A percentile compares a stretch with the other conserved stretches of the same genome.
Conservation (phyloP, 2,113 vertebrate species). For the Syrrhaptes paradoxus region DNA sequence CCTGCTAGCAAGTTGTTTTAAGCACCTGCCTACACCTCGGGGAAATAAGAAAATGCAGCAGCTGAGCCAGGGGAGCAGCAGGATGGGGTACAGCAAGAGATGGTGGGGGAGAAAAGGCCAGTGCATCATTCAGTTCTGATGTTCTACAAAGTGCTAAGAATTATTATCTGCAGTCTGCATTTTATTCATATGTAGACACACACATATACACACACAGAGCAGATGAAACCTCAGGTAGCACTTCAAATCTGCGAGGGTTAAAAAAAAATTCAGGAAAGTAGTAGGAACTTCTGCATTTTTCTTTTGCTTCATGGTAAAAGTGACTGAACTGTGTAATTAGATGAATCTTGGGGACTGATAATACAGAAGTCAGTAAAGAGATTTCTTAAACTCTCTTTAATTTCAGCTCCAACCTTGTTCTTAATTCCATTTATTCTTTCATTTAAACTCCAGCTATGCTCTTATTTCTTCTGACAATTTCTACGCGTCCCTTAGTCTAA, state of each 20-base stretch:
- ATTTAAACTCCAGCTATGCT: neutral
- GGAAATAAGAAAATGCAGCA: neutral
- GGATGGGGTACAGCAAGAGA: neutral
- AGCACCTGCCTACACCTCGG: neutral
- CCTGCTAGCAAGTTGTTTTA: neutral
- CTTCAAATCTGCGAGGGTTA: neutral
- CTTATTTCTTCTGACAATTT: neutral
- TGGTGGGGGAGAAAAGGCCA: neutral
- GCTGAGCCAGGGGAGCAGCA: neutral
- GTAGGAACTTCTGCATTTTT: neutral
- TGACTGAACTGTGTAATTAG: neutral
- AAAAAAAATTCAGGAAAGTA: neutral
- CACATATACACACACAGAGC: fast-evolving
- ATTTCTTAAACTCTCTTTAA: neutral
- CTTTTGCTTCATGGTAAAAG: neutral
- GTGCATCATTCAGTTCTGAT: neutral
- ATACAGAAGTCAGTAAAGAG: neutral
- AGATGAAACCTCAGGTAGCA: neutral
- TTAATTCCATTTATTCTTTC: neutral
- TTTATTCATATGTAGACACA: neutral
- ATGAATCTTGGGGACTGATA: neutral
- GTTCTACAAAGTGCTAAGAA: neutral
- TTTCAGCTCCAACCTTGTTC: neutral
- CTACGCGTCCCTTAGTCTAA: neutral
- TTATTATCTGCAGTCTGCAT: neutral